phyloP scores from a whole-genome alignment of 2,797 vertebrate genomes.

The Tympanoctomys barrerae region DNA sequence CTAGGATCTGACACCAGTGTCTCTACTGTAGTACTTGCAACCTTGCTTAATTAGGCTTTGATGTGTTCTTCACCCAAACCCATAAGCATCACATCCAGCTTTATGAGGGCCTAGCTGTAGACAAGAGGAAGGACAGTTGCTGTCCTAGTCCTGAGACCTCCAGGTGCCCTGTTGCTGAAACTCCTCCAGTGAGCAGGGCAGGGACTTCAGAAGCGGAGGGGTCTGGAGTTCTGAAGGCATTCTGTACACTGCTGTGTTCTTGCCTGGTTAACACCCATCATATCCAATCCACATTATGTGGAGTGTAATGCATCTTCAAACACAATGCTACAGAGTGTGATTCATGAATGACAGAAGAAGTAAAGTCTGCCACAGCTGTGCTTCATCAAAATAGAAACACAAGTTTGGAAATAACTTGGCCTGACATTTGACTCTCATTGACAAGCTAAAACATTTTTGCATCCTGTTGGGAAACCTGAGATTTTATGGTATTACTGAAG shows the following conservation, averaged over 20 bases:
- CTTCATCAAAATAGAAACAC: background rate
- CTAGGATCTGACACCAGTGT: background rate
- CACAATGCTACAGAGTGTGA: background rate
- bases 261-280: background rate
- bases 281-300: too few species aligned
- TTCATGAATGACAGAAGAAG: background rate
- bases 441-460: background rate
- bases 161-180: background rate
- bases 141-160: background rate
- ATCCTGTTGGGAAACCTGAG: background rate
- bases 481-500: background rate
- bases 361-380: background rate
- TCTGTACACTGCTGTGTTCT: background rate
- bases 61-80: background rate
- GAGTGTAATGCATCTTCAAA: background rate
- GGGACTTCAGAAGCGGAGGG: background rate
- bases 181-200: background rate
- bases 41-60: background rate
- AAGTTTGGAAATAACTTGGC: background rate
- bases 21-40: background rate
- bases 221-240: background rate
- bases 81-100: background rate
- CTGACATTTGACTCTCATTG: background rate
- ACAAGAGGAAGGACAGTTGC: background rate
- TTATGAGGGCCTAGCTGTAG: background rate